These are phyloP conservation scores for Monodelphis domestica DNA, from an alignment of 2,797 vertebrate species.

Conservation along the genomic window DNA sequence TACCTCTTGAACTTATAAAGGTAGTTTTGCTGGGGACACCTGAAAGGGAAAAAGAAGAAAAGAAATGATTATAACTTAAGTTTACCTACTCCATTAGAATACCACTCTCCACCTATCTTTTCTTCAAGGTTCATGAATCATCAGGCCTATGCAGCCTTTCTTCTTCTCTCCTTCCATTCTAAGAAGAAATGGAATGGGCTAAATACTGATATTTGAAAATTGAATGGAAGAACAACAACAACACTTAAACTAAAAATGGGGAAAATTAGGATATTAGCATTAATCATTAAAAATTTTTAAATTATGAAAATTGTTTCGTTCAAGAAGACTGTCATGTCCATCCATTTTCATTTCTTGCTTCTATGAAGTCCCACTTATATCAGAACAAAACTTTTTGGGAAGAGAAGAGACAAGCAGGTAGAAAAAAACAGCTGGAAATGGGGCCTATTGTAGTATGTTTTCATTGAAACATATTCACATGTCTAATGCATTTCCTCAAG, in stretches of 20 bases:
- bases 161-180: not conserved
- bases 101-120: not conserved
- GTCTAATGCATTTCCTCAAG: constrained; percentile 4
- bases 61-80: not conserved
- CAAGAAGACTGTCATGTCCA: not conserved
- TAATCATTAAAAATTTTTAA: constrained; percentile 44
- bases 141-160: not conserved
- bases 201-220: not conserved
- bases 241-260: not conserved
- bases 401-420: not conserved
- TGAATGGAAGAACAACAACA: not conserved
- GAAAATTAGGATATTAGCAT: not conserved
- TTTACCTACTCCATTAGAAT: not conserved
- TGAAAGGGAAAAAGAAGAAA: not conserved
- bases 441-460: not conserved
- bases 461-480: constrained; percentile 2
- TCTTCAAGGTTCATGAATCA: not conserved
- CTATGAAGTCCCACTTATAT: not conserved
- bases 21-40: not conserved
- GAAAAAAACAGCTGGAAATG: constrained; percentile 27
- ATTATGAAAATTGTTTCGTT: not conserved
- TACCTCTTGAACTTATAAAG: not conserved
- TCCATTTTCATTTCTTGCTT: constrained; percentile 16
- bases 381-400: not conserved
- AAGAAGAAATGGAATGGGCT: not conserved